Base-by-base conservation (phyloP, 2,888 invertebrate species). In the Allophyes oxyacanthae region DNA sequence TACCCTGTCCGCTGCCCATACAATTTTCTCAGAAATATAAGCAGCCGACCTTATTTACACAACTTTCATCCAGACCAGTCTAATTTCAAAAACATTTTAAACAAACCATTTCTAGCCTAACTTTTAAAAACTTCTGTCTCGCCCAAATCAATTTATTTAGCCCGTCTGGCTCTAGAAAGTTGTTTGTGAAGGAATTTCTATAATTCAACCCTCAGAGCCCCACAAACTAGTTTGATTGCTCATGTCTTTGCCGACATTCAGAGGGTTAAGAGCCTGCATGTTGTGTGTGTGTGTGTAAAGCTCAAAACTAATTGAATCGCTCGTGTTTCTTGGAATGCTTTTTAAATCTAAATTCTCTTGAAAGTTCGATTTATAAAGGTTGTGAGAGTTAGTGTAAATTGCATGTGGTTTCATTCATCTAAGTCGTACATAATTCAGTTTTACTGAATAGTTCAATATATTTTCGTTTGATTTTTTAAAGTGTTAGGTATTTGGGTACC, bases 141-240 rank as follows among this genome's bases (percentile, higher is more conserved):
- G n/a, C 32, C 30, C 34, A 49, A 67, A 64, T 60, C 70, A 46
- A 64, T 70, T 70, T 64, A 70, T 55, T 65, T 55, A 32, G 25
- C 48, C 43, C 46, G 52, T 52, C 46, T 53, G 40, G 8, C 45
- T 41, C 46, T 37, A 32, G 37, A 64, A 69, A 53, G 51, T 59
- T 43, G 64, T 41, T 54, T 58, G 25, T 52, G 33, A 60, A 74
- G 49, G 72, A 65, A 71, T 71, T 56, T 74, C 66, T 65, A 49
- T 54, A 70, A 65, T 57, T 60, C 54, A 60, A 71, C 45, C 61
- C 28, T 34, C 20, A 30, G 28, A 37, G 38, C 15, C 49, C 55
- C 40, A 49, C 49, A 65, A 71, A 70, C 56, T 71, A 61, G 37
- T 66, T 75, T 66, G 55, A 71, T 75, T 75, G 62, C 75, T 61